Base-by-base conservation (phyloP, 2,888 invertebrate genomes). In the Volucella zonaria region DNA sequence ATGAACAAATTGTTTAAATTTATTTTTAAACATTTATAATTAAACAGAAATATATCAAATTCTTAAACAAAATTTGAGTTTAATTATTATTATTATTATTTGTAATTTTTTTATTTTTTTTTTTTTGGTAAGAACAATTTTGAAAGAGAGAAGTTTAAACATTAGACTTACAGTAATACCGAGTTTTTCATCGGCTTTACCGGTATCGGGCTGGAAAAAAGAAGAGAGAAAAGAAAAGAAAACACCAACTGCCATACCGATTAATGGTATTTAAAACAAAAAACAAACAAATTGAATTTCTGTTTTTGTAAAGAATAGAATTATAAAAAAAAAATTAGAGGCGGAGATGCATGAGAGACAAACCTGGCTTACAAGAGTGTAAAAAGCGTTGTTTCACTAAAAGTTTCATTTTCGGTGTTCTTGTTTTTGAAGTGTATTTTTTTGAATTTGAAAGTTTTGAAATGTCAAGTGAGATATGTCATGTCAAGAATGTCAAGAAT, bases 121-220 rank as follows among this genome's bases (percentile, higher is more conserved):
- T 68, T 76, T 67, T 59, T 68, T 68, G 52, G 31, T 31, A 31
- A 43, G 59, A 73, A 61, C 58, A 73, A 66, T 23, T 78, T 77
- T 70, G 51, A 70, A 76, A 62, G 49, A 31, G 31, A 59, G 47
- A 52, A 81, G 71, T 62, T 73, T 77, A 68, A 75, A 64, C 18
- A 76, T 66, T 82, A 78, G 87, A 89, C 89, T 89, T 89, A 89
- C 89, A 88, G 88, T 88, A 88, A 89, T 89, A 87, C 88, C 87
- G 87, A 88, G 73, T 88, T 87, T 88, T 80, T 87, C 82, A 82
- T 87, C 87, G 87, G 87, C 88, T 87, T 88, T 89, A 88, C 88
- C 88, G 88, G 86, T 87, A 87, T 88, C 88, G 88, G 88, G 88
- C 89, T 89, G 88, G 86, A 86, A 86, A 82, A 64, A 75, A 54